These are phyloP conservation scores for Oreotrochilus melanogaster DNA, from an alignment of 2,113 vertebrate genomes.

Conservation along the genomic window DNA sequence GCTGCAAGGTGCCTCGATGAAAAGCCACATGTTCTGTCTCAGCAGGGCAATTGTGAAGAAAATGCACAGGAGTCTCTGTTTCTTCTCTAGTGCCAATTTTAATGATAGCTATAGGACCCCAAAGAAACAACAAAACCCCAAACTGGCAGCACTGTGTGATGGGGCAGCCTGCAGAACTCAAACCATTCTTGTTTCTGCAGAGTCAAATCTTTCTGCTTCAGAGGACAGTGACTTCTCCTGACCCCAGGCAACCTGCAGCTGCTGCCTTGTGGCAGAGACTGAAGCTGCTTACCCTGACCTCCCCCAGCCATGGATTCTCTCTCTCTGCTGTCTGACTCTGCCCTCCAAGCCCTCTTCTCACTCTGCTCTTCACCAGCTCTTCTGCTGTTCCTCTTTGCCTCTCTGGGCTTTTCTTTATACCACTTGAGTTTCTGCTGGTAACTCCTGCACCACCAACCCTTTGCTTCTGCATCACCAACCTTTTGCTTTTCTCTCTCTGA, in stretches of 20 bases:
- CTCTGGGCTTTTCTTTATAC: neutral
- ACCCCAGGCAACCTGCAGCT: neutral
- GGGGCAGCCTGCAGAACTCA: neutral
- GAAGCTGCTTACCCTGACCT: neutral
- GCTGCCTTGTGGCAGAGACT: neutral
- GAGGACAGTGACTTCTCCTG: neutral
- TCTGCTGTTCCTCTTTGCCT: neutral
- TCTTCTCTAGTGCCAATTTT: neutral
- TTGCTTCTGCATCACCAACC: neutral
- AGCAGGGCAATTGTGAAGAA: neutral
- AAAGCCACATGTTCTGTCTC: rapidly evolving
- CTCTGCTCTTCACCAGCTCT: neutral
- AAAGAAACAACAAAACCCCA: neutral
- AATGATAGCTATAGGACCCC: neutral
- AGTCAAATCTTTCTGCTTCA: neutral
- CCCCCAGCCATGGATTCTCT: neutral
- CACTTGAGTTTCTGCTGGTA: neutral
- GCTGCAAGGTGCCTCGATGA: neutral
- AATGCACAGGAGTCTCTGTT: neutral
- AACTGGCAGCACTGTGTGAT: neutral
- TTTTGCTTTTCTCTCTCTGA: neutral
- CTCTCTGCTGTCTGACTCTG: neutral
- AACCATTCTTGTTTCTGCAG: neutral
- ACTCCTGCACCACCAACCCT: neutral
- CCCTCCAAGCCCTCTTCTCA: neutral